Conservation (phyloP, 2,113 vertebrate genomes). For the Petrocephalus zakoni region DNA sequence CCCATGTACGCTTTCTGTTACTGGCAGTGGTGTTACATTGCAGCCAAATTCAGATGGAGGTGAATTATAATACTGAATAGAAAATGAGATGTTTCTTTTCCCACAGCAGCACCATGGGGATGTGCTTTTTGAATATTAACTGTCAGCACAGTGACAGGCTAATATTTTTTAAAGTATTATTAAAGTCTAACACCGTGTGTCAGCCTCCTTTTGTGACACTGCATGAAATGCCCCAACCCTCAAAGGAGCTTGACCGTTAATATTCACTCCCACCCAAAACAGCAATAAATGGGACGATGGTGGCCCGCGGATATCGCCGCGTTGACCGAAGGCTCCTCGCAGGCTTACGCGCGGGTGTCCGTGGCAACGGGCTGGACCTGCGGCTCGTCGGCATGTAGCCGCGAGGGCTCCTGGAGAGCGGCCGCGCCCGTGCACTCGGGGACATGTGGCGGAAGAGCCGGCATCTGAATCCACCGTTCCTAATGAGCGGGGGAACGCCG, state of each 20-base stretch:
- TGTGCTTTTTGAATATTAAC: background rate
- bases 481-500: slow-evolving; percentile 29
- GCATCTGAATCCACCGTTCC: slow-evolving; percentile 40
- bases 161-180: background rate
- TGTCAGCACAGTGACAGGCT: background rate
- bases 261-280: background rate
- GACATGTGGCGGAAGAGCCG: slow-evolving; percentile 44
- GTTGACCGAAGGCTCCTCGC: background rate
- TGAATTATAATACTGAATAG: background rate
- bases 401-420: background rate
- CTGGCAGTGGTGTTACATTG: background rate
- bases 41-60: background rate
- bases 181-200: background rate
- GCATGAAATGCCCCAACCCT: background rate
- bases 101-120: background rate
- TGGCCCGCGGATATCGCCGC: slow-evolving; percentile 30
- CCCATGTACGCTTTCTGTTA: background rate
- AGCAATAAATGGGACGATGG: background rate
- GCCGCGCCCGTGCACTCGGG: slow-evolving; percentile 39
- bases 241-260: background rate
- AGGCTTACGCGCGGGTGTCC: background rate
- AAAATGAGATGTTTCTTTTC: background rate
- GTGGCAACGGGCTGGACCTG: background rate
- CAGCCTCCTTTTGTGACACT: no score
- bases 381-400: background rate